Conservation (phyloP, 1,140 invertebrate species). For the Caenorhabditis inopinata region DNA sequence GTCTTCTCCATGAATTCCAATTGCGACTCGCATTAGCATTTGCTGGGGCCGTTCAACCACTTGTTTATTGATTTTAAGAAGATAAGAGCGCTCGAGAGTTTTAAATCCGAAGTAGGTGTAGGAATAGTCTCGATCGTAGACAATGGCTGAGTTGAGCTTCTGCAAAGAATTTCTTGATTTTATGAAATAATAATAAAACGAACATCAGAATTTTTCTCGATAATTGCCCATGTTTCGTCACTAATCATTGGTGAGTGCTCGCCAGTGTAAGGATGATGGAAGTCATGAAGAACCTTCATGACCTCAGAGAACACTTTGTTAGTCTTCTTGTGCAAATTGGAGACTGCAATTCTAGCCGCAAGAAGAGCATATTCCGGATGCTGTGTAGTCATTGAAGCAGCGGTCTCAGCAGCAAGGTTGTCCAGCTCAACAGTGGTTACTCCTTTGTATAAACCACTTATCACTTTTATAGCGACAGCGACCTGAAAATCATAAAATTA, state of each 20-base stretch:
- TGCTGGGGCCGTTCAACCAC: constrained; percentile 91
- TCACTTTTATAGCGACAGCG: constrained; percentile 72
- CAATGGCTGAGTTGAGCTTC: constrained; percentile 74
- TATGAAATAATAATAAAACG: not conserved
- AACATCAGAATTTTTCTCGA: constrained; percentile 80
- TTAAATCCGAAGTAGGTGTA: constrained; percentile 99
- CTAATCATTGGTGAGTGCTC: constrained; percentile 80
- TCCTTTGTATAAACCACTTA: constrained; percentile 90
- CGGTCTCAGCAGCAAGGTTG: constrained; percentile 92
- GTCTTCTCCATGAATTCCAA: constrained; percentile 93
- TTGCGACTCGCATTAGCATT: constrained; percentile 94
- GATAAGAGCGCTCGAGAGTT: constrained; percentile 90
- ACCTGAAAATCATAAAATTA: constrained; percentile 65
- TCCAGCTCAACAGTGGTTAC: constrained; percentile 93
- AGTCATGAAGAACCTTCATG: constrained; percentile 81
- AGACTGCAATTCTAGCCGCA: constrained; percentile 90
- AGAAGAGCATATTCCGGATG: constrained; percentile 95
- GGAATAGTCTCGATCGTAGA: constrained; percentile 92
- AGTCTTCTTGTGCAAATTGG: constrained; percentile 91
- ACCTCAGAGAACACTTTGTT: constrained; percentile 76
- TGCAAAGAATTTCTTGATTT: constrained; percentile 55
- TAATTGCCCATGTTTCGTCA: constrained; percentile 79
- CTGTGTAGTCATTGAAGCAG: constrained; percentile 89
- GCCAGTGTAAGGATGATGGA: constrained; percentile 76
- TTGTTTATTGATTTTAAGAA: constrained; percentile 89